phyloP scores from a whole-genome alignment of 2,888 invertebrate species.

The Sesamia inferens region DNA sequence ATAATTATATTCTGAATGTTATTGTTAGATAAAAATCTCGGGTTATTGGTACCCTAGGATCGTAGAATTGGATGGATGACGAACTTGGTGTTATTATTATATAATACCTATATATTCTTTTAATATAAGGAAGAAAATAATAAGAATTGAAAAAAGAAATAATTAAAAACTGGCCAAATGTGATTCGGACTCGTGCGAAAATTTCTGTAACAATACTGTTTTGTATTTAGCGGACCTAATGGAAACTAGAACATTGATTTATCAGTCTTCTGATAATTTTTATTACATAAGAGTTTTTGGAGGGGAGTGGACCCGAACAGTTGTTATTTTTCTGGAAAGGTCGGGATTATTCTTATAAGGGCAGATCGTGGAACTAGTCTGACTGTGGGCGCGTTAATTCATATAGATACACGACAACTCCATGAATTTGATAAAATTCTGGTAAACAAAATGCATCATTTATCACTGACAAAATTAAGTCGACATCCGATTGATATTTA shows the following conservation, averaged over 20 bases:
- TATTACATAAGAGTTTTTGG: no score
- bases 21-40: neutral
- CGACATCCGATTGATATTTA: conserved; percentile 23
- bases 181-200: no score
- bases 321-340: no score
- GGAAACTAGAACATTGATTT: neutral
- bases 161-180: no score
- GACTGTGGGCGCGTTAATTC: neutral
- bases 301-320: no score
- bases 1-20: conserved; percentile 7
- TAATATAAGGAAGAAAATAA: no score
- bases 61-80: neutral
- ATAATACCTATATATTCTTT: no score
- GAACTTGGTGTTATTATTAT: neutral
- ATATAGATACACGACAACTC: conserved; percentile 1
- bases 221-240: no score
- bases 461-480: conserved; percentile 34
- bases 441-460: conserved; percentile 17
- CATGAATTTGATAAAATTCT: neutral
- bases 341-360: no score
- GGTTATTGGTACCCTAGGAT: neutral
- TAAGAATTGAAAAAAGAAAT: no score
- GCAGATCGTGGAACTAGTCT: no score
- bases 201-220: no score
- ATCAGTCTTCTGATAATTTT: neutral